A percentile compares a stretch with the other conserved stretches of the same genome.
These are phyloP conservation scores for Drosophila sordidula DNA, from an alignment of 2,888 invertebrate genomes.

Conservation along the genomic window DNA sequence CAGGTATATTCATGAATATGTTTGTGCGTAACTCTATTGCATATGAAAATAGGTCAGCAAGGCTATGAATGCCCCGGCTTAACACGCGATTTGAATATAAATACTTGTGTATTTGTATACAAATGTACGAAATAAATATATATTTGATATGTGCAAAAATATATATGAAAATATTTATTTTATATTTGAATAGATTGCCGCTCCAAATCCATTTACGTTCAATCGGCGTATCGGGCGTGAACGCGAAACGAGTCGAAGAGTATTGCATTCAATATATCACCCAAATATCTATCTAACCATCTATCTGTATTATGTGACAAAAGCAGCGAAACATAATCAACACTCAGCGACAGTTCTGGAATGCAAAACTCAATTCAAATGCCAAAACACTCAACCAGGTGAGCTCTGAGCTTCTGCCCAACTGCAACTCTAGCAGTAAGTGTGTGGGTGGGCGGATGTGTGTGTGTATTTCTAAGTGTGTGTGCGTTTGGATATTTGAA, in stretches of 20 bases:
- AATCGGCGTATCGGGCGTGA: conserved; percentile 56
- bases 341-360: conserved; percentile 49
- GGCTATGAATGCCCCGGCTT: conserved; percentile 37
- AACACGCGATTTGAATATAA: conserved; percentile 55
- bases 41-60: conserved; percentile 47
- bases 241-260: conserved; percentile 31
- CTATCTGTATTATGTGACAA: conserved; percentile 55
- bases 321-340: conserved; percentile 61
- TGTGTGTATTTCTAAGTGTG: not conserved
- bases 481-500: conserved; percentile 40
- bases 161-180: conserved; percentile 31
- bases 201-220: conserved; percentile 74
- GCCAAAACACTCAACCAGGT: conserved; percentile 72
- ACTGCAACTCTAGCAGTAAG: conserved; percentile 13
- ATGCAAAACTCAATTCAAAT: conserved; percentile 67
- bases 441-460: conserved; percentile 3
- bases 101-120: conserved; percentile 40
- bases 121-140: conserved; percentile 18
- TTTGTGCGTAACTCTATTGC: not conserved
- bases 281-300: conserved; percentile 24
- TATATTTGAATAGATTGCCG: conserved; percentile 61
- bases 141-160: conserved; percentile 6
- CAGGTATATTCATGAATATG: conserved; percentile 16
- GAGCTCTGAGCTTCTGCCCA: conserved; percentile 23
- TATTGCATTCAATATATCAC: conserved; percentile 38